Evolutionary conservation across 23 tunicate species (phyloP), one percentile per base, ranked within the genome.

Genomic region (Halocynthia roretzi): DNA sequence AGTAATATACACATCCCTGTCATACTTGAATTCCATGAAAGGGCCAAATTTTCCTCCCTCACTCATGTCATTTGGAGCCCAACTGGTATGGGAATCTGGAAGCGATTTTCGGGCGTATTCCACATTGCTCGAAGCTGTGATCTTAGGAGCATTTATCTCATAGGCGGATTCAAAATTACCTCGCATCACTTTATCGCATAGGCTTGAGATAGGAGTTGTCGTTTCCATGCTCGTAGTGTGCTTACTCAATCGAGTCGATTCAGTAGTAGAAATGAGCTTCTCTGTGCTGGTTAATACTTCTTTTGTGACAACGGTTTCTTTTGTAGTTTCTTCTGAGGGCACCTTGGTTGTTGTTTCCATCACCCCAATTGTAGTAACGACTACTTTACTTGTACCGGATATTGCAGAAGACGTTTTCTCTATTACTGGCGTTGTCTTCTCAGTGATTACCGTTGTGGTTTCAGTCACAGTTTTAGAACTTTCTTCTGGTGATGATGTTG

Each of bases 401-500:
- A 60, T 17, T 31, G 44, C 44, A 31, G 76, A 8, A 5, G 61
- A 60, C 1, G 80, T 14, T 48, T 57, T 68, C 53, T 6, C 40
- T 23, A 10, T n/a, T 10, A 44, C 4, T 19, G 87, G 79, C 0
- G 66, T 73, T 11, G 83, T 82, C 56, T 73, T 74, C 67, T 83
- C 85, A 12, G 85, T 89, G 5, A 89, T 78, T 52, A 75, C 58
- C 4, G 78, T 70, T 6, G 88, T 89, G 15, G 84, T 83, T 67
- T 83, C 87, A 19, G 56, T 54, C 31, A 74, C 78, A 18, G 76
- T 31, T 40, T 12, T 5, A 12, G 76, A 40, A 10, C n/a, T 66
- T 11, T 15, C 78, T 19, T 40, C 82, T 6, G 48, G 15, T 18
- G 67, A 31, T 66, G 97, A 87, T 22, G 81, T 77, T 14, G 97